A percentile compares a stretch with the other conserved stretches of the same genome.
Conservation (phyloP, 2,113 vertebrate genomes). For the Rhynchopsitta pachyrhyncha region DNA sequence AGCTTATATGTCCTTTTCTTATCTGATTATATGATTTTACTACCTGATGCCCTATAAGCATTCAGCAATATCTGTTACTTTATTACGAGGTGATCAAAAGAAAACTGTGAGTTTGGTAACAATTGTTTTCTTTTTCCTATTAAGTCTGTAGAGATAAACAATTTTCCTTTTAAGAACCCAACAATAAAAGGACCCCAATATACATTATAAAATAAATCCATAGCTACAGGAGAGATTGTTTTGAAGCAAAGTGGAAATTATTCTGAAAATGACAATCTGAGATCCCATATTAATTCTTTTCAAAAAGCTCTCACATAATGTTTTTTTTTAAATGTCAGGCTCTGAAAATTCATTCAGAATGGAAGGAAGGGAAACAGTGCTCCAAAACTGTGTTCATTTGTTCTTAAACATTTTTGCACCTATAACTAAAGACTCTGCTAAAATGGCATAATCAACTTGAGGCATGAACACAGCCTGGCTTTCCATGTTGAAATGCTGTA, state of each 20-base stretch:
- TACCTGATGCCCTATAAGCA: background rate
- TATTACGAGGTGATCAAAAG: background rate
- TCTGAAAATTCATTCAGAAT: background rate
- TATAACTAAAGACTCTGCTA: background rate
- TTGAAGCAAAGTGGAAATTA: background rate
- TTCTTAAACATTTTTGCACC: background rate
- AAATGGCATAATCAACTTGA: background rate
- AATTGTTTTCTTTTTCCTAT: background rate
- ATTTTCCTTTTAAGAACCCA: background rate
- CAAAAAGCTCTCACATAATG: background rate
- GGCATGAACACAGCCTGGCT: fast-evolving
- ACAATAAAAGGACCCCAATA: background rate
- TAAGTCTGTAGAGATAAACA: background rate
- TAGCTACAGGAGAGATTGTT: background rate
- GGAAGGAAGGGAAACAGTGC: background rate
- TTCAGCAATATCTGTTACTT: background rate
- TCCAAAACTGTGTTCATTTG: background rate
- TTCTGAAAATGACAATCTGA: background rate
- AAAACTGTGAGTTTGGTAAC: background rate
- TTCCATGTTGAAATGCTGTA: background rate
- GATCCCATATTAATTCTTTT: background rate
- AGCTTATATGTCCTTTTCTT: background rate
- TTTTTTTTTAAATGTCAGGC: background rate
- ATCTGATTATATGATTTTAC: background rate
- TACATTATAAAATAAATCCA: background rate